Evolutionary conservation across 1,140 invertebrate species (phyloP), one percentile per base, ranked within the genome.

Genomic region (Ladona fulva): DNA sequence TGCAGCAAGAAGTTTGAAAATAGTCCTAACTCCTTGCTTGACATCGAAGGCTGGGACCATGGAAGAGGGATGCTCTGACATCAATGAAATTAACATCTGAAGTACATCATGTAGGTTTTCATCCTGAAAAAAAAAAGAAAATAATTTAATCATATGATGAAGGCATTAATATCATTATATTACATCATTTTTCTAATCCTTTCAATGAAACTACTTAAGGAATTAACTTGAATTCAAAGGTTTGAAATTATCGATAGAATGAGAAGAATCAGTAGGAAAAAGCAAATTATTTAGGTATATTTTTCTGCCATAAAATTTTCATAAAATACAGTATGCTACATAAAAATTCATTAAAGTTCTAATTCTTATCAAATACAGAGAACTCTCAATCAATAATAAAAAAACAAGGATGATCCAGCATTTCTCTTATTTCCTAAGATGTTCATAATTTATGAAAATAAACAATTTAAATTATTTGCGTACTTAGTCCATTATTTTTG

Each of bases 41-140:
- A 92, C 91, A 87, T 99, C 98, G 86, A 99, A 99, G 74, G 97
- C 95, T 75, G 97, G 97, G 79, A 99, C 97, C 95, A 99, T 97
- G 0, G 96, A 97, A 75, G 97, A 94, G 0, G 98, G 97, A 86
- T 99, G 96, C 84, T 99, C 97, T 7, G 95, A 95, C 94, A 99
- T 98, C 59, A 99, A 87, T 0, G 94, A 94, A 84, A 99, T 98
- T 66, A 98, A 87, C 91, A 99, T 95, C 88, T 98, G 95, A 75
- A 99, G 86, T 0, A 99, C 97, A 85, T 99, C 98, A 82, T 98
- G 95, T 44, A 99, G 87, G 87, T 99, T 99, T 86, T 99, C 98
- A 88, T 99, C 97, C 93, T 98, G 81, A 77, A 86, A 84, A 79
- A 77, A 83, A 8, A 7, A 76, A 11, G 0, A 5, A 76, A 76